Base-by-base conservation (phyloP, 2,113 vertebrate species). In the Varanus komodoensis region DNA sequence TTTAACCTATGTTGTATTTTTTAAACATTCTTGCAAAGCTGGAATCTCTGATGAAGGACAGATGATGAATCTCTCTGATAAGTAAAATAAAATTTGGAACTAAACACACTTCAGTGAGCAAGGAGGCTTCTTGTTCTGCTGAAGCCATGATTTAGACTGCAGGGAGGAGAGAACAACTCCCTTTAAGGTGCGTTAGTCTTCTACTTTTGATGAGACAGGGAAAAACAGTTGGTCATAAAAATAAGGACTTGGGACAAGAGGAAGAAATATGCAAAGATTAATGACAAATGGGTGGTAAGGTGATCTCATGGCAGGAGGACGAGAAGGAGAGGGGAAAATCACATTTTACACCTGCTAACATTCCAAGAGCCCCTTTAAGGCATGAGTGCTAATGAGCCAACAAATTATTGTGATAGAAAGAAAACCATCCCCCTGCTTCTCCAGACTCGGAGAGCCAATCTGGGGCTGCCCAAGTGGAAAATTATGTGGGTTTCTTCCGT, bases 401-500 rank as follows among this genome's bases (percentile, higher is more conserved):
- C 89, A 96, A 96, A 96, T 96, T 88, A 96, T 93, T 90, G 94
- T 1, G 0, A 89, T 0, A 88, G 91, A 95, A 91, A 88, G 92
- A 90, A 67, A 94, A 79, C 80, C 4, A 80, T 75, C 92, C 83
- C 67, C 19, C 73, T 92, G 91, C 86, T 96, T 89, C 92, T 90
- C 90, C 93, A 87, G 90, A 93, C 74, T 83, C 2, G 0, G 34
- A 94, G 93, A 96, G 92, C 85, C 95, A 96, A 96, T 96, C 96
- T 95, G 94, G 93, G 94, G 83, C 91, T 96, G 95, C 87, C 96
- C 93, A 93, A 95, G 95, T 96, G 95, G 95, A 96, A 96, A 96
- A 96, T 96, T 93, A 95, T 96, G 95, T 92, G 91, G 95, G 74
- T 69, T 90, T 93, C 94, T 89, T 57, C 67, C 52, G 57, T 81